Evolutionary conservation across 2,888 invertebrate species (phyloP), one percentile per base, ranked within the genome.

Genomic region (Tanytarsus gracilentus): DNA sequence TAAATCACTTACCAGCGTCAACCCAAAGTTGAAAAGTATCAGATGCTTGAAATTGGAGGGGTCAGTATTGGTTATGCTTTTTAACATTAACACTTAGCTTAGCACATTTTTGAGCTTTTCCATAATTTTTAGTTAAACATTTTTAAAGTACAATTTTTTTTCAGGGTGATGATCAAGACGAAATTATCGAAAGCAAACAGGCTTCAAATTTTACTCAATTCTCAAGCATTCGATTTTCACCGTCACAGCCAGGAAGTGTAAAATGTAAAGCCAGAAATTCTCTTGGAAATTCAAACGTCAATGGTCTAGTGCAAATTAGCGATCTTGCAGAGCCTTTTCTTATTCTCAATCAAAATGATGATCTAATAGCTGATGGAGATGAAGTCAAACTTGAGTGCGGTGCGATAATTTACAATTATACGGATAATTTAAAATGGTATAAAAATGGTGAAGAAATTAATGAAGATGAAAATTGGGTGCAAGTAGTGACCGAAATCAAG

Each of bases 341-440:
- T 8, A 71, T 78, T 5, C 72, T 72, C 62, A 73, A 73, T 1
- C 65, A 75, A 1, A 72, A 76, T 48, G 70, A 68, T 26, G 63
- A 66, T 16, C 69, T 69, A 1, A 72, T 77, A 33, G 78, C 81
- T 1, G 72, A 75, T 27, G 80, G 79, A 1, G 83, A 85, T 63
- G 67, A 76, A 60, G 67, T 83, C 1, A 71, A 69, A 14, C 64
- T 84, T 5, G 76, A 71, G 4, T 86, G 86, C 68, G 79, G 77
- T 2, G 81, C 79, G 1, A 76, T 81, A 1, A 72, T 76, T 16
- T 76, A 77, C 63, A 75, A 78, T 62, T 80, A 76, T 64, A 73
- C 77, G 0, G 68, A 72, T 3, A 66, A 74, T 9, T 68, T 83
- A 2, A 65, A 69, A 14, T 85, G 84, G 85, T 71, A 67, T 36